phyloP scores from a whole-genome alignment of 2,888 invertebrate species.

The Iselma pallidipennis region DNA sequence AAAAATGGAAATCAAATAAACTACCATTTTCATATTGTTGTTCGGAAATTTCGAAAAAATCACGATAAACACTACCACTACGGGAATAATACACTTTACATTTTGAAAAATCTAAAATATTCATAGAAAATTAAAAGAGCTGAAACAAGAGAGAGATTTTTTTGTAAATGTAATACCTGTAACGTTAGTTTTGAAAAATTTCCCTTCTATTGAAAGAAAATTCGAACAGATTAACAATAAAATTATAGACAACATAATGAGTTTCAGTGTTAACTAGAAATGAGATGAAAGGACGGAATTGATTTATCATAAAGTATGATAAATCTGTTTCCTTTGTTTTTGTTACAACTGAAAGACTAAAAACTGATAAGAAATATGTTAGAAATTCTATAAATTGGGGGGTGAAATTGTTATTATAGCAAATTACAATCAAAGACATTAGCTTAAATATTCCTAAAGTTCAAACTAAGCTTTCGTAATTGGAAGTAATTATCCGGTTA shows the following conservation, averaged over 20 bases:
- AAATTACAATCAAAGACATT: no score
- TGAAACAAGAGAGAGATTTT: neutral
- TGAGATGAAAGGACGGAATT: neutral
- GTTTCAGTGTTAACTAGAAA: neutral
- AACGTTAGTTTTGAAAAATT: conserved; percentile 27
- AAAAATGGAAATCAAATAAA: conserved; percentile 65
- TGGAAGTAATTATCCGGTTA: no score
- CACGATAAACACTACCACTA: conserved; percentile 63
- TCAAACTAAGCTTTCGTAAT: no score
- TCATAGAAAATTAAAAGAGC: neutral
- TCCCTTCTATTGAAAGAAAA: conserved; percentile 6
- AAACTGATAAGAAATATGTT: no score
- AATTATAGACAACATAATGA: neutral
- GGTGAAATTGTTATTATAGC: no score
- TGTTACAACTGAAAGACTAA: neutral
- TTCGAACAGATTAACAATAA: neutral
- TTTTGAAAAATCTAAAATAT: conserved; percentile 45
- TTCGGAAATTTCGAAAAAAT: conserved; percentile 59
- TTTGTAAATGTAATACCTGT: conserved; percentile 33
- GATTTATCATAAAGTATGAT: neutral
- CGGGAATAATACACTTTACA: conserved; percentile 63
- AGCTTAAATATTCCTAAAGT: no score
- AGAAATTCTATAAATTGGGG: no score
- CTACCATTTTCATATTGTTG: conserved; percentile 40
- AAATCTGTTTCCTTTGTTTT: neutral